A percentile compares a stretch with the other conserved stretches of the same genome.
Evolutionary conservation across 2,888 invertebrate genomes (phyloP).

Genomic region (Drosophila gaucha): DNA sequence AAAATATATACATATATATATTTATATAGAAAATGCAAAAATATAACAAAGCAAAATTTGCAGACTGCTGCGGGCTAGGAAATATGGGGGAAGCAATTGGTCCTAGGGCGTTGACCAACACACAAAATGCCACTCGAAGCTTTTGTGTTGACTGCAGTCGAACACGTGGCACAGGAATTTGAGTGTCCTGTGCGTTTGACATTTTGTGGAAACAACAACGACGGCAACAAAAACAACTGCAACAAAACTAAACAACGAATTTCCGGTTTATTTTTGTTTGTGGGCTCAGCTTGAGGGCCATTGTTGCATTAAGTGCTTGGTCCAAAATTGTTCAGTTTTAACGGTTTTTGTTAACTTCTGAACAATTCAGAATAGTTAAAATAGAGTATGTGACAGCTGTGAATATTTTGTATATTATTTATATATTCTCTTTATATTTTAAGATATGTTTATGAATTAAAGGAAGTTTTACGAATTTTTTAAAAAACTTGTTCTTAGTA

Average conservation of each 20-base stretch:
- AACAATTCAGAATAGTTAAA: no score
- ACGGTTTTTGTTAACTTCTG: conserved; percentile 21
- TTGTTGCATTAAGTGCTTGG: conserved; percentile 41
- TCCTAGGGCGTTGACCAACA: conserved; percentile 8
- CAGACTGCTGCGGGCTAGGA: not conserved
- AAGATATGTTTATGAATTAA: no score
- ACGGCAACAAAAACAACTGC: conserved; percentile 4
- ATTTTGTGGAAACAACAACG: conserved; percentile 39
- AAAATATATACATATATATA: conserved; percentile 1
- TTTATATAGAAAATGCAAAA: conserved; percentile 17
- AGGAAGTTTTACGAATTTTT: no score
- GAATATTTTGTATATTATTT: no score
- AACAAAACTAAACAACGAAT: conserved; percentile 47
- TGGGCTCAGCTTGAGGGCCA: conserved; percentile 15
- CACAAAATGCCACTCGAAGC: conserved; percentile 36
- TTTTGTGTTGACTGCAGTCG: conserved; percentile 33
- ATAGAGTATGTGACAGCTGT: no score
- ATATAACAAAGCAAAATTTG: conserved; percentile 16
- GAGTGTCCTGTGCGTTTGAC: conserved; percentile 53
- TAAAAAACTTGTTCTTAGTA: no score
- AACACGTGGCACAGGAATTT: conserved; percentile 42
- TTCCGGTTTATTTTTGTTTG: conserved; percentile 26
- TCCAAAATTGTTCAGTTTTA: conserved; percentile 26
- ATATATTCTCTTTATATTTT: no score
- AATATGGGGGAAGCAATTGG: not conserved